Evolutionary conservation across 2,113 vertebrate genomes (phyloP).

Genomic region (human (Homo sapiens)): GRCh38 chr1:98902501-98903000

Average conservation of each 20-base stretch:
- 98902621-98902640: rapidly evolving
- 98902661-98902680: not conserved
- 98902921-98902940: not conserved
- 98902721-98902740: not conserved
- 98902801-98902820: conserved; percentile 60
- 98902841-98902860: conserved; percentile 71
- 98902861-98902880: conserved; percentile 52
- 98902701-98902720: not conserved
- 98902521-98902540: not conserved
- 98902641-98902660: not conserved
- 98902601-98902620: not conserved
- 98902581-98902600: not conserved
- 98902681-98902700: not conserved
- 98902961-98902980: conserved; percentile 60
- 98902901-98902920: not conserved
- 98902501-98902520: not conserved
- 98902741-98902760: not conserved
- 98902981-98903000: not conserved
- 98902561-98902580: not conserved
- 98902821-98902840: conserved; percentile 58
- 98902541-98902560: not conserved
- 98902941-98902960: not conserved
- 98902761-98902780: not conserved
- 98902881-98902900: conserved; percentile 61
- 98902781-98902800: conserved; percentile 41